phyloP scores from a whole-genome alignment of 2,797 vertebrate species.

The Petrocephalus schoutedeni region DNA sequence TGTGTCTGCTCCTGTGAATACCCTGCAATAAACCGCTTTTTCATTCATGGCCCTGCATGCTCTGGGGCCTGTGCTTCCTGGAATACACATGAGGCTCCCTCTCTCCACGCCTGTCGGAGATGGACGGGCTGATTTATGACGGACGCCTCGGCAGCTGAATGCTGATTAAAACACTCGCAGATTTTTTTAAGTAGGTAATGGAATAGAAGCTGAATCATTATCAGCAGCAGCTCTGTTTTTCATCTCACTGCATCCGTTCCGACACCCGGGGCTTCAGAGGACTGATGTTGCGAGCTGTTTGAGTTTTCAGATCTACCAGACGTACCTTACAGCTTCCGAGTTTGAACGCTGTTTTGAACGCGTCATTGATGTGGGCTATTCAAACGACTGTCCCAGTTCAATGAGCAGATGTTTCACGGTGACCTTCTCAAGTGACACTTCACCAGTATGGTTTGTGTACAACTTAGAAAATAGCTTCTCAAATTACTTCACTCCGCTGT shows the following conservation, averaged over 20 bases:
- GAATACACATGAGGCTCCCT: not conserved
- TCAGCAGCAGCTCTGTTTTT: not conserved
- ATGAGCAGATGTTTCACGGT: not conserved
- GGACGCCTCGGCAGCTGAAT: not conserved
- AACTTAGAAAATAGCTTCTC: not conserved
- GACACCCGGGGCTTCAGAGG: not conserved
- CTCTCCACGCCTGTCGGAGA: not conserved
- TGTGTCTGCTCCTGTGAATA: not conserved
- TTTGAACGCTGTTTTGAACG: not conserved
- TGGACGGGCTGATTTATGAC: not conserved
- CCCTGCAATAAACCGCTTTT: not conserved
- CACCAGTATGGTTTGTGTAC: not conserved
- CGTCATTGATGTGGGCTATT: not conserved
- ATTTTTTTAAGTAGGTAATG: not conserved
- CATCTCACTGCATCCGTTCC: not conserved
- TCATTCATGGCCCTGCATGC: not conserved
- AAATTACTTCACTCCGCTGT: not conserved
- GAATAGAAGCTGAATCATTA: not conserved
- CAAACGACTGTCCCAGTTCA: not conserved
- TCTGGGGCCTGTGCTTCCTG: not conserved
- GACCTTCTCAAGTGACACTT: not conserved
- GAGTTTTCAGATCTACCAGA: not conserved
- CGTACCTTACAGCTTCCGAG: not conserved
- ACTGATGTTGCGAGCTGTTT: not conserved
- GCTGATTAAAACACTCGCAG: not conserved